Conservation (phyloP, 2,113 vertebrate species). For the Dasyprocta punctata region DNA sequence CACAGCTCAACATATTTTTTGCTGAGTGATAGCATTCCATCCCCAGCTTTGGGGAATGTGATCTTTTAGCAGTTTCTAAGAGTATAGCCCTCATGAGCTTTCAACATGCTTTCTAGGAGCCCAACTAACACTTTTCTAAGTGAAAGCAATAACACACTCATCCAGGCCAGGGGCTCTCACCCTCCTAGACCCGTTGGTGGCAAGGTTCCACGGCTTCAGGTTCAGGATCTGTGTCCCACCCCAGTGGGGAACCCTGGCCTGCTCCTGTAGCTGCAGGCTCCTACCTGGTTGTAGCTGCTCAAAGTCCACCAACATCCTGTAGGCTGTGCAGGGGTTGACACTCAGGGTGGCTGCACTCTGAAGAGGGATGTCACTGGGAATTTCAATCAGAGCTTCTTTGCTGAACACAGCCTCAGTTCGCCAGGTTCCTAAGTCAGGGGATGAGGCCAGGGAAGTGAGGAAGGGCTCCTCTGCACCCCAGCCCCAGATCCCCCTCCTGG, state of each 20-base stretch:
- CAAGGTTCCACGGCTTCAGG: neutral
- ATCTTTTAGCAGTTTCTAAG: slow-evolving; percentile 38
- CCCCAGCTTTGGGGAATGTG: slow-evolving; percentile 31
- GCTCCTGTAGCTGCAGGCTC: fast-evolving
- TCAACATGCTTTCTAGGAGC: neutral
- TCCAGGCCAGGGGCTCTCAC: neutral
- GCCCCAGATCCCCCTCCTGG: neutral
- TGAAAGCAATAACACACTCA: neutral
- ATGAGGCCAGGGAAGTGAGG: neutral
- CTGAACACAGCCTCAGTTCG: slow-evolving; percentile 88
- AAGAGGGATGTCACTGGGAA: slow-evolving; percentile 92
- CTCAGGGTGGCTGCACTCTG: slow-evolving; percentile 92
- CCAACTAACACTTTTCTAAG: neutral
- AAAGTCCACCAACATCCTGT: slow-evolving; percentile 94
- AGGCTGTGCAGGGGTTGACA: slow-evolving; percentile 96
- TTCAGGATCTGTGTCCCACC: neutral
- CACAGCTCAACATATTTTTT: slow-evolving; percentile 23
- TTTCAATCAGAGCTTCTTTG: slow-evolving; percentile 85
- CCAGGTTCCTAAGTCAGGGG: slow-evolving; percentile 92
- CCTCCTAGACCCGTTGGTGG: fast-evolving
- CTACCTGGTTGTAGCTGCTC: slow-evolving; percentile 92
- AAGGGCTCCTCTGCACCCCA: neutral
- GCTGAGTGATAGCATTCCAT: slow-evolving; percentile 58
- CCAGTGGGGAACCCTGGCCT: neutral
- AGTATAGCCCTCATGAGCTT: neutral